Conservation (phyloP, 1,140 invertebrate genomes). For the Drosophila ananassae region DNA sequence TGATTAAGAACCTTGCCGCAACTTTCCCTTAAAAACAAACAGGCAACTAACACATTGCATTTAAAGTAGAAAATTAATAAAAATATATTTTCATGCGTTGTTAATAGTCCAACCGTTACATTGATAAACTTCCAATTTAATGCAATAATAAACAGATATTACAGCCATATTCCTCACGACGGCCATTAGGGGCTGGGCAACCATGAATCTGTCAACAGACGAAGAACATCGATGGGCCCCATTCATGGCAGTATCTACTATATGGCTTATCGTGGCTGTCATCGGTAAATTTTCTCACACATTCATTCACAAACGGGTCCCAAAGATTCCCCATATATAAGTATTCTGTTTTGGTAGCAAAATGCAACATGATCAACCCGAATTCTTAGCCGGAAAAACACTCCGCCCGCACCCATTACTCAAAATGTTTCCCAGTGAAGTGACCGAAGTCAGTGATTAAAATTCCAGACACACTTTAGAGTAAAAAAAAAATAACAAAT, state of each 20-base stretch:
- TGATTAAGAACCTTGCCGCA: slow-evolving; percentile 10
- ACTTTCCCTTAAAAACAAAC: slow-evolving; percentile 21
- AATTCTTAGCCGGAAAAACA: slow-evolving; percentile 46
- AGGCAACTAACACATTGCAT: slow-evolving; percentile 22
- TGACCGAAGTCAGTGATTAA: slow-evolving; percentile 67
- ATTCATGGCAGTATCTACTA: slow-evolving; percentile 52
- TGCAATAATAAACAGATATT: slow-evolving; percentile 67
- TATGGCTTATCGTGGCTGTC: slow-evolving; percentile 48
- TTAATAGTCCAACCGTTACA: slow-evolving; percentile 50
- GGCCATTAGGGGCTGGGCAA: slow-evolving; percentile 42
- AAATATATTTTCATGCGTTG: slow-evolving; percentile 58
- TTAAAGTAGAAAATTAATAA: slow-evolving; percentile 52
- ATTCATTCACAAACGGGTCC: slow-evolving; percentile 66
- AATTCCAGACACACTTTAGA: slow-evolving; percentile 63
- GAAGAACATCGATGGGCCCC: slow-evolving; percentile 22
- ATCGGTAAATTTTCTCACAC: slow-evolving; percentile 71
- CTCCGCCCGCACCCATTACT: slow-evolving; percentile 72
- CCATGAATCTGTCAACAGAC: slow-evolving; percentile 13
- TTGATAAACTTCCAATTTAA: slow-evolving; percentile 69
- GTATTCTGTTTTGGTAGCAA: slow-evolving; percentile 14
- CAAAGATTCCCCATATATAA: slow-evolving; percentile 1
- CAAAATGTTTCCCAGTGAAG: slow-evolving; percentile 66
- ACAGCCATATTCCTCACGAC: slow-evolving; percentile 39
- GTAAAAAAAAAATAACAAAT: slow-evolving; percentile 32
- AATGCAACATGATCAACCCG: slow-evolving; percentile 45